These are phyloP conservation scores for Pimephales promelas DNA, from an alignment of 2,113 vertebrate species.

Conservation along the genomic window DNA sequence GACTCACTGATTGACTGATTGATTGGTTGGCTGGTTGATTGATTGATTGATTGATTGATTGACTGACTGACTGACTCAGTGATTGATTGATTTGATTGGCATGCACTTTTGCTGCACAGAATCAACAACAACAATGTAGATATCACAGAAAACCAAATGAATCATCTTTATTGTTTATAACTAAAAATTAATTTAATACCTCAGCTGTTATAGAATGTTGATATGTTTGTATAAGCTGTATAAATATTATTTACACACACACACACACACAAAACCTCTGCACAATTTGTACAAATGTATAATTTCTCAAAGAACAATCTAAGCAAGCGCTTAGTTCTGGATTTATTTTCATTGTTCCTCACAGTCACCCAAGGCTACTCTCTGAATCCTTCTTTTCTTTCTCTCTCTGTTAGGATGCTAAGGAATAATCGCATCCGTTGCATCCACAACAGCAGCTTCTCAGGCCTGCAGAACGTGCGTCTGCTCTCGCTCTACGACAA, in stretches of 20 bases:
- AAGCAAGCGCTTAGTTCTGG: not conserved
- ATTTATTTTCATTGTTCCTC: not conserved
- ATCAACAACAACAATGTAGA: not conserved
- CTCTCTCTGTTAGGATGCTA: constrained; percentile 83
- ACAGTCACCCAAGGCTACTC: not conserved
- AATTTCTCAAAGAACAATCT: not conserved
- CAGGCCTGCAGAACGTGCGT: constrained; percentile 90
- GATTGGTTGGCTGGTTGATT: not conserved
- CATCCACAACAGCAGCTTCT: constrained; percentile 96
- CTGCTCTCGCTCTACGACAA: constrained; percentile 96
- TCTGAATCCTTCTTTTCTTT: constrained; percentile 1
- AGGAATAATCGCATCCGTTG: constrained; percentile 96
- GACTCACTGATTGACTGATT: not conserved
- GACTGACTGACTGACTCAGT: not conserved
- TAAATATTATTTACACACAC: not conserved
- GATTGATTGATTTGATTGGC: not conserved
- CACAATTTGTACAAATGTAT: not conserved
- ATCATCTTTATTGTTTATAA: not conserved
- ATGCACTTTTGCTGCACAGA: not conserved
- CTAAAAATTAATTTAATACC: not conserved
- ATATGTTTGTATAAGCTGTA: not conserved
- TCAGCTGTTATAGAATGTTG: not conserved
- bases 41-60: not conserved
- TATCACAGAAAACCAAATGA: not conserved
- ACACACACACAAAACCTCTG: not conserved